Percentiles rank a stretch among this genome's conserved stretches.
These are phyloP conservation scores for Drosophila quadrilineata DNA, from an alignment of 1,140 invertebrate species.

Conservation along the genomic window DNA sequence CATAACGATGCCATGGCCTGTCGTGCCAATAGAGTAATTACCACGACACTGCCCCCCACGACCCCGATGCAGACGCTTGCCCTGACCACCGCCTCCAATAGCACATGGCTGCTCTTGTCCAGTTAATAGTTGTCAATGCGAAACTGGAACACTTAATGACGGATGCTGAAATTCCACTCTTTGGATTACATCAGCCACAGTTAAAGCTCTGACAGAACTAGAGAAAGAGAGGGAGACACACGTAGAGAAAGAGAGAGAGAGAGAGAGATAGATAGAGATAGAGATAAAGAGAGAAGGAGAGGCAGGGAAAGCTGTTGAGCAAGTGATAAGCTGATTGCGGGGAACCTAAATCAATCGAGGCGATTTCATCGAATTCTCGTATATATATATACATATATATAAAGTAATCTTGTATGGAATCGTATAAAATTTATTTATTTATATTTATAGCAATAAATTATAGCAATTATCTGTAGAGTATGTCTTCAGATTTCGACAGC, in stretches of 20 bases:
- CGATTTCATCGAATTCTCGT: background rate
- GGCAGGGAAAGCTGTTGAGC: constrained; percentile 18
- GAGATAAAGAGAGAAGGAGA: too few relatives aligned
- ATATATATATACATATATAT: constrained; percentile 20
- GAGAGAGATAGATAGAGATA: too few relatives aligned
- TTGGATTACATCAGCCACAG: constrained; percentile 55
- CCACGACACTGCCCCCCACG: constrained; percentile 15
- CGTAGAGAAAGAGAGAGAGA: too few relatives aligned
- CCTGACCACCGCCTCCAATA: constrained; percentile 27
- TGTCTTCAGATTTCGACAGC: too few relatives aligned
- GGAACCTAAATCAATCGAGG: constrained; percentile 23
- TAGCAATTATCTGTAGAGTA: too few relatives aligned
- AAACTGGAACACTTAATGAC: constrained; percentile 25
- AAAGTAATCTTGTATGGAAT: too few relatives aligned
- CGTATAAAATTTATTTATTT: constrained; percentile 8
- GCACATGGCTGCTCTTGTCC: constrained; percentile 42
- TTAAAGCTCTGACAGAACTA: constrained; percentile 11
- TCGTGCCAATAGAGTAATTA: constrained; percentile 22
- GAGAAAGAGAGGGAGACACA: too few relatives aligned
- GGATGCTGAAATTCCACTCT: constrained; percentile 42
- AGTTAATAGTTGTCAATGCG: constrained; percentile 21
- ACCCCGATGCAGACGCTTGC: constrained; percentile 26
- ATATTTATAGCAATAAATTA: background rate
- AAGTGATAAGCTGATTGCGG: constrained; percentile 33
- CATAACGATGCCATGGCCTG: constrained; percentile 21